These are phyloP conservation scores for Drosophila basisetae DNA, from an alignment of 2,888 invertebrate genomes.

Conservation along the genomic window DNA sequence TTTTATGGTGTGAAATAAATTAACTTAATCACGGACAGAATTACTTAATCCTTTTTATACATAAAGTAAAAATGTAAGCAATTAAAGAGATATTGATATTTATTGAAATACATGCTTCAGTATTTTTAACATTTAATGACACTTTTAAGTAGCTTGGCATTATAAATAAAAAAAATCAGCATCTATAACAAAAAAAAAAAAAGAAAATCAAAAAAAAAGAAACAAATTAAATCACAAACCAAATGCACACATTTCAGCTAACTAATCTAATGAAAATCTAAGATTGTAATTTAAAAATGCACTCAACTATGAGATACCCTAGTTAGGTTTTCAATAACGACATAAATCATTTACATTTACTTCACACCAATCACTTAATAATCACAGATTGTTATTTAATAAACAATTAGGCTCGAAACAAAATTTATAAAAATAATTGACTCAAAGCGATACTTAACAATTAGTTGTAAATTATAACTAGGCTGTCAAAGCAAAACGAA, in stretches of 20 bases:
- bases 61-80: slow-evolving; percentile 55
- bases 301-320: slow-evolving; percentile 21
- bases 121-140: slow-evolving; percentile 78
- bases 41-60: slow-evolving; percentile 76
- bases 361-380: slow-evolving; percentile 1
- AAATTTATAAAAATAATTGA: background rate
- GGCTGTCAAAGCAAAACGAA: background rate
- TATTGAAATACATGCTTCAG: slow-evolving; percentile 76
- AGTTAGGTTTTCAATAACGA: slow-evolving; percentile 7
- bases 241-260: slow-evolving; percentile 49
- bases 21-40: slow-evolving; percentile 76
- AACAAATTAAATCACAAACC: slow-evolving; percentile 47
- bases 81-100: slow-evolving; percentile 71
- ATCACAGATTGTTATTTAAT: slow-evolving; percentile 5
- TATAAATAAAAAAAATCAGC: slow-evolving; percentile 29
- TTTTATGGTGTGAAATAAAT: slow-evolving; percentile 64
- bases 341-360: slow-evolving; percentile 5
- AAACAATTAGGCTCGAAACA: slow-evolving; percentile 2
- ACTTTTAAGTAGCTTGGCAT: slow-evolving; percentile 59
- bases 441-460: slow-evolving; percentile 4
- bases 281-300: slow-evolving; percentile 1
- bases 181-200: slow-evolving; percentile 7
- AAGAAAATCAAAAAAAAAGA: slow-evolving; percentile 1
- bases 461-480: background rate
- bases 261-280: slow-evolving; percentile 16